phyloP scores from a whole-genome alignment of 2,113 vertebrate species.

The Equus przewalskii region DNA sequence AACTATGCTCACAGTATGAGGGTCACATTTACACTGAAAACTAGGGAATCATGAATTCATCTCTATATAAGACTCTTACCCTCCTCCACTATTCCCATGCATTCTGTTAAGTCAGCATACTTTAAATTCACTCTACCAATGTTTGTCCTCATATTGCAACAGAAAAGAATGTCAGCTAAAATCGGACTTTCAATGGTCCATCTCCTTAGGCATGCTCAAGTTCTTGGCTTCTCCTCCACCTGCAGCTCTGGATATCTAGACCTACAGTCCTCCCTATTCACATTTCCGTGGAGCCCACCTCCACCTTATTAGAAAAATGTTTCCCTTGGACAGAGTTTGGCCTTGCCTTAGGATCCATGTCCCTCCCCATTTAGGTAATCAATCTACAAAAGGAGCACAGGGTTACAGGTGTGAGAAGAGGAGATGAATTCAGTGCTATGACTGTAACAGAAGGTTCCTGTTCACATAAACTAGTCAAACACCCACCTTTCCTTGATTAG shows the following conservation, averaged over 20 bases:
- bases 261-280: neutral
- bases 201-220: neutral
- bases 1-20: neutral
- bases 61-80: neutral
- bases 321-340: neutral
- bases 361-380: neutral
- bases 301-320: neutral
- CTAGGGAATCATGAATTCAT: neutral
- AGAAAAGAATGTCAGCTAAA: neutral
- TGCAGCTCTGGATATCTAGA: neutral
- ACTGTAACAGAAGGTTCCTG: neutral
- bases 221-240: neutral
- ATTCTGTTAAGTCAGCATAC: neutral
- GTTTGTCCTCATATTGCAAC: neutral
- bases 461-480: neutral
- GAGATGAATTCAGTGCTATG: neutral
- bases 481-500: neutral
- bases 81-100: neutral
- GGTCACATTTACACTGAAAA: neutral
- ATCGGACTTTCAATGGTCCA: neutral
- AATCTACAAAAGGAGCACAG: neutral
- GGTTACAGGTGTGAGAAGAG: neutral
- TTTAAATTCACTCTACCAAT: neutral
- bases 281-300: neutral
- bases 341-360: neutral